Percentiles rank a stretch among this genome's conserved stretches.
Evolutionary conservation across 2,888 invertebrate species (phyloP).

Genomic region (Aphidius colemani): DNA sequence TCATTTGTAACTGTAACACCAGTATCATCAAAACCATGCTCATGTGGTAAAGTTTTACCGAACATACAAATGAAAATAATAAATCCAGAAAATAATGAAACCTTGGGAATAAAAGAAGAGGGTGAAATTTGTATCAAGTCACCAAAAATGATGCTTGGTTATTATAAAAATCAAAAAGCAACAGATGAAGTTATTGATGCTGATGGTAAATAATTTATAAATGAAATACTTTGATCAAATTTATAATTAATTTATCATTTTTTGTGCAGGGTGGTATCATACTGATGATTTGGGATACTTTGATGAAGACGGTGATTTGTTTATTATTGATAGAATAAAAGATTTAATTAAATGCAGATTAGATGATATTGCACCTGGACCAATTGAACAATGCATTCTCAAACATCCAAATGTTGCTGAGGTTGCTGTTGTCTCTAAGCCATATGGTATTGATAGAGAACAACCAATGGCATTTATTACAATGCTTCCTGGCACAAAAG

Average conservation of each 20-base stretch:
- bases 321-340: constrained; percentile 49
- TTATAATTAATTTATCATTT: too few species aligned
- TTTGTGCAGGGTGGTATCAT: constrained; percentile 14
- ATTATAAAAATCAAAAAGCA: constrained; percentile 37
- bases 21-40: constrained; percentile 26
- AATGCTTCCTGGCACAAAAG: constrained; percentile 34
- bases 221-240: background rate
- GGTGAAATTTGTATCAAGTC: constrained; percentile 41
- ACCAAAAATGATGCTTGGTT: constrained; percentile 36
- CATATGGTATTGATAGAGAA: constrained; percentile 43
- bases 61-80: constrained; percentile 37
- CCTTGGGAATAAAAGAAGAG: constrained; percentile 41
- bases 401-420: constrained; percentile 46
- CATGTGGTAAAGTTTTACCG: constrained; percentile 34
- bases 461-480: constrained; percentile 50
- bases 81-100: constrained; percentile 32
- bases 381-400: constrained; percentile 46
- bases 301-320: constrained; percentile 47
- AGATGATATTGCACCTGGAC: constrained; percentile 47
- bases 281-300: constrained; percentile 50
- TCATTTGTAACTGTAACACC: background rate
- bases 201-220: constrained; percentile 34
- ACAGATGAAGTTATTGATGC: constrained; percentile 38
- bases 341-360: constrained; percentile 51
- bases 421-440: constrained; percentile 46